A percentile compares a stretch with the other conserved stretches of the same genome.
Evolutionary conservation across 2,113 vertebrate genomes (phyloP).

Genomic region (Anthoscopus minutus): DNA sequence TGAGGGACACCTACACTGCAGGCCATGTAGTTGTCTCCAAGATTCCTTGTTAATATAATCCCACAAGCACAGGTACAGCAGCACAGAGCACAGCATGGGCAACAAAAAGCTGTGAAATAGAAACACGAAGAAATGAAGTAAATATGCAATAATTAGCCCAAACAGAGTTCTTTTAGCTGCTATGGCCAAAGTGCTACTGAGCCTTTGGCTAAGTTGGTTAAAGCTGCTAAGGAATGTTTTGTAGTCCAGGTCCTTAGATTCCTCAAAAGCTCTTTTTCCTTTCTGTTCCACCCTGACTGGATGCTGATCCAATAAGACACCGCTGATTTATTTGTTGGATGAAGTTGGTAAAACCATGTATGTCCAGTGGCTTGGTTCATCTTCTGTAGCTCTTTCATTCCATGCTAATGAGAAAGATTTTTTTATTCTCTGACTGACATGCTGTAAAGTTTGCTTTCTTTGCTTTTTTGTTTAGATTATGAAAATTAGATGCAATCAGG

Average conservation of each 20-base stretch:
- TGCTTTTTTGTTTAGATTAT: neutral
- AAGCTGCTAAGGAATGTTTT: neutral
- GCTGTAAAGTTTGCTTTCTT: neutral
- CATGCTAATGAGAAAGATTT: rapidly evolving
- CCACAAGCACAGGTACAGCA: neutral
- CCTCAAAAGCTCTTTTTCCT: neutral
- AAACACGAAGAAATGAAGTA: neutral
- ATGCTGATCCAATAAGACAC: neutral
- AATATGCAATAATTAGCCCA: neutral
- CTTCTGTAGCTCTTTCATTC: neutral
- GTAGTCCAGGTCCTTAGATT: neutral
- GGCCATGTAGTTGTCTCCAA: rapidly evolving
- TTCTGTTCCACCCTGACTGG: neutral
- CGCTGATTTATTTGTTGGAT: neutral
- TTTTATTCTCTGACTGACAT: neutral
- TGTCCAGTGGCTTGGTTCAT: neutral
- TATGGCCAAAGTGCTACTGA: neutral
- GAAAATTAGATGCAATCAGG: neutral
- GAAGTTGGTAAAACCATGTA: neutral
- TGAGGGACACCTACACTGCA: neutral
- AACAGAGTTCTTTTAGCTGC: neutral
- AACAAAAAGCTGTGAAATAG: neutral
- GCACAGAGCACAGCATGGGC: neutral
- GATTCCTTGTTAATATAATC: neutral
- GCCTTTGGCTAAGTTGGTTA: neutral